A percentile compares a stretch with the other conserved stretches of the same genome.
These are phyloP conservation scores for Bubo blakistoni DNA, from an alignment of 2,113 vertebrate genomes.

Conservation along the genomic window DNA sequence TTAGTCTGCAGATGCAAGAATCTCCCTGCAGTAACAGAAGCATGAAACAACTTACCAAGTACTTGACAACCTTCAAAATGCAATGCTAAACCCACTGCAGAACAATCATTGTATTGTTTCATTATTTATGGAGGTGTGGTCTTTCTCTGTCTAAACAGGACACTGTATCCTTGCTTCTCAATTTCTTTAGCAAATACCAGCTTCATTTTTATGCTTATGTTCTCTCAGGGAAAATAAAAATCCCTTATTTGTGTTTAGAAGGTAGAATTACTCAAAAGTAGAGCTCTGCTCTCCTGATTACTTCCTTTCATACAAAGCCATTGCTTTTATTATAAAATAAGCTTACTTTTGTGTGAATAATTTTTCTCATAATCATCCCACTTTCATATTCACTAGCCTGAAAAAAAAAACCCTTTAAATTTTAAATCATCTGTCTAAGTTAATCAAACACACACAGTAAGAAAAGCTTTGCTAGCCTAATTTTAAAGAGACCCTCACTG, in stretches of 20 bases:
- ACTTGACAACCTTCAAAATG: background rate
- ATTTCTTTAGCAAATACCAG: background rate
- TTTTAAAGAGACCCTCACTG: background rate
- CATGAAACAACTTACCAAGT: background rate
- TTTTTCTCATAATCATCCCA: background rate
- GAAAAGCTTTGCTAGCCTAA: background rate
- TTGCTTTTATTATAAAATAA: background rate
- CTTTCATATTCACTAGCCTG: background rate
- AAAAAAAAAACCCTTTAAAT: background rate
- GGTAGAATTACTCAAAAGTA: background rate
- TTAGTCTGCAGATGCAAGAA: background rate
- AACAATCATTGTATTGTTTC: background rate
- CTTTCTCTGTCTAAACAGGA: background rate
- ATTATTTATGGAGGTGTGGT: slow-evolving; percentile 62
- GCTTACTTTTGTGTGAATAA: background rate
- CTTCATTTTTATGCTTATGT: background rate
- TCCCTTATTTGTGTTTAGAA: background rate
- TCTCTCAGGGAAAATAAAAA: background rate
- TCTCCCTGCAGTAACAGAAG: background rate
- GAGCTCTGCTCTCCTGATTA: background rate
- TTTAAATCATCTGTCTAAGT: background rate
- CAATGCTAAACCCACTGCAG: background rate
- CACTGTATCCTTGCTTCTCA: background rate
- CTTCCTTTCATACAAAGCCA: background rate
- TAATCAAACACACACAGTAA: background rate